phyloP scores from a whole-genome alignment of 2,888 invertebrate species.

The Marasmarcha lunaedactyla region DNA sequence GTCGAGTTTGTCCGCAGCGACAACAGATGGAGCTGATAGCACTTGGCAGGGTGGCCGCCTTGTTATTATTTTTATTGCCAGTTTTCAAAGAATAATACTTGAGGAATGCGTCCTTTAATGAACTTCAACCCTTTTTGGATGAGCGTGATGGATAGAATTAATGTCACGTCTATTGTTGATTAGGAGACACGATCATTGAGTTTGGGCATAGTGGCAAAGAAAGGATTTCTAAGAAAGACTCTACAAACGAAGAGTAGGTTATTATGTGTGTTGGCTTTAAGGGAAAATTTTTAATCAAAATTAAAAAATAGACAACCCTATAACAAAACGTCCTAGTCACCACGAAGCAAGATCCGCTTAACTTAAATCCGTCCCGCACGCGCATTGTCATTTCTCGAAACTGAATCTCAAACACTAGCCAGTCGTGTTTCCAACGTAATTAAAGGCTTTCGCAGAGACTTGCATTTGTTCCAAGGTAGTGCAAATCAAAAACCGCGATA shows the following conservation, averaged over 20 bases:
- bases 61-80: conserved; percentile 71
- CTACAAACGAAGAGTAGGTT: too few species aligned
- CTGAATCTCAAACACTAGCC: conserved; percentile 55
- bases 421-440: conserved; percentile 63
- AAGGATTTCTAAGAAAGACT: conserved; percentile 18
- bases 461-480: conserved; percentile 63
- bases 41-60: conserved; percentile 70
- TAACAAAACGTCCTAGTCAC: conserved; percentile 47
- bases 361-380: conserved; percentile 39
- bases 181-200: conserved; percentile 54
- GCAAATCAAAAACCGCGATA: conserved; percentile 51
- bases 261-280: conserved; percentile 5
- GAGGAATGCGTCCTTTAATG: conserved; percentile 69
- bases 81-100: conserved; percentile 69
- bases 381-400: conserved; percentile 51
- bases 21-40: conserved; percentile 71
- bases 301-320: conserved; percentile 7
- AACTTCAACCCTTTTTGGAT: conserved; percentile 68
- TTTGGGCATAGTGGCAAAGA: conserved; percentile 22
- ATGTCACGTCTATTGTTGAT: conserved; percentile 65
- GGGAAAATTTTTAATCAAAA: not conserved
- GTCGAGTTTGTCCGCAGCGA: conserved; percentile 70
- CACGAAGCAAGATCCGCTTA: conserved; percentile 46
- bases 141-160: conserved; percentile 67
- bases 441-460: conserved; percentile 55